Base-by-base conservation (phyloP, 2,113 vertebrate species). In the Thamnaconus septentrionalis region DNA sequence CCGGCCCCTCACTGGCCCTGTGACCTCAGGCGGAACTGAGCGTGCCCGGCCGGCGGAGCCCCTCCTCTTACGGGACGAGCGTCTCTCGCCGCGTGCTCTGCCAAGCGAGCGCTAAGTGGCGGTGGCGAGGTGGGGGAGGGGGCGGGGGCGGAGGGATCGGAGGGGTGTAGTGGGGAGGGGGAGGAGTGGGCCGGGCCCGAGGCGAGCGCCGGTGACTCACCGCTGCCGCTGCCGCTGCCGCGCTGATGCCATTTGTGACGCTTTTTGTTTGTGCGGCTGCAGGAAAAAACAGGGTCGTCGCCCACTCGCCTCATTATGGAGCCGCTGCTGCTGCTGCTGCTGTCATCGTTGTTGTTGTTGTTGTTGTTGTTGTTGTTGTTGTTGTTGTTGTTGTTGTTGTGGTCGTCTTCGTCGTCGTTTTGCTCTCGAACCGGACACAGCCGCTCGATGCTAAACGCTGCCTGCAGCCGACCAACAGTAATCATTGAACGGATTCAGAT, bases 151-250 rank as follows among this genome's bases (percentile, higher is more conserved):
- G 5, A 41, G 56, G 49, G 7, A 45, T 5, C 7, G 44, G 44
- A 45, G 44, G 5, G 50, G 3, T 46, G 53, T 8, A 10, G 41
- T 41, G 18, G 41, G 40, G 11, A 0, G 61, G 40, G 6, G 56
- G 4, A 31, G 54, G 41, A 39, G 9, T n/a, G 68, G 47, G 44
- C 6, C 71, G 18, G 40, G 67, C 81, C 83, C 64, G 51, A 62
- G 85, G 85, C 82, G 7, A 75, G 60, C 64, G 62, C 47, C 8
- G 46, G 66, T 83, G 81, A 88, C 76, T 89, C 80, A 88, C 72
- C 69, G 18, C 18, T 31, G 53, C 51, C 1, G 60, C 51, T 79
- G 87, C 72, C 69, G 18, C 18, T 31, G 53, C 51, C 1, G 60
- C 51, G 39, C 69, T 71, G 73, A 79, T 74, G 68, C 65, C 76